Evolutionary conservation across 53 echinoderm and acorn worm genomes (phyloP), one percentile per base, ranked within the genome.

Genomic region (Echinometra lucunter): DNA sequence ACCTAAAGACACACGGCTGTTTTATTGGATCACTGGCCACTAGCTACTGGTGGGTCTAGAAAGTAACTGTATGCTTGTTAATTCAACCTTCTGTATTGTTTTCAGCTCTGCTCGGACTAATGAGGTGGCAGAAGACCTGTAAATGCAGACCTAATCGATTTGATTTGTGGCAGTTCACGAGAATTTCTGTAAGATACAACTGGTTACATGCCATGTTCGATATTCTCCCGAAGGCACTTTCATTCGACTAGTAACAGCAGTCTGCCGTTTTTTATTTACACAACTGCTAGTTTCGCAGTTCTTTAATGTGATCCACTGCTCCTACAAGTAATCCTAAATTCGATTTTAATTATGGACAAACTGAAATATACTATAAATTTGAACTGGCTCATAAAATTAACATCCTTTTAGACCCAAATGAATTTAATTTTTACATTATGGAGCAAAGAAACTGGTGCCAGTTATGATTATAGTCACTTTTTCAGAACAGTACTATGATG

Each of bases 111-210:
- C 60, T 60, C 12, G 38, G 89, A 13, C 60, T 60, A 89, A 89
- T 35, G 38, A 89, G 60, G 89, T 38, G 89, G 28, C 89, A 89
- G 23, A 60, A 49, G 58, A 60, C 37, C 89, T 89, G 89, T 89
- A 21, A 89, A 58, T 6, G 58, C 57, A 60, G 89, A 57, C 89
- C 21, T 89, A 89, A 89, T 89, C 89, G 89, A 89, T 89, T 89
- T 89, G 60, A 89, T 58, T 58, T 58, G 89, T 35, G 60, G 58
- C 89, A 40, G 49, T 89, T 88, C 37, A 58, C 18, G 19, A 38
- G 89, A 58, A 57, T 89, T 57, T 38, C 35, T 38, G 40, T 19
- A 38, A 89, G 37, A 57, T 57, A 89, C 60, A 60, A 57, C 60
- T 57, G 37, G 58, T 57, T 57, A 89, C 89, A 85, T 45, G 45